phyloP scores from a whole-genome alignment of 2,888 invertebrate species.

The Athalia rosae region DNA sequence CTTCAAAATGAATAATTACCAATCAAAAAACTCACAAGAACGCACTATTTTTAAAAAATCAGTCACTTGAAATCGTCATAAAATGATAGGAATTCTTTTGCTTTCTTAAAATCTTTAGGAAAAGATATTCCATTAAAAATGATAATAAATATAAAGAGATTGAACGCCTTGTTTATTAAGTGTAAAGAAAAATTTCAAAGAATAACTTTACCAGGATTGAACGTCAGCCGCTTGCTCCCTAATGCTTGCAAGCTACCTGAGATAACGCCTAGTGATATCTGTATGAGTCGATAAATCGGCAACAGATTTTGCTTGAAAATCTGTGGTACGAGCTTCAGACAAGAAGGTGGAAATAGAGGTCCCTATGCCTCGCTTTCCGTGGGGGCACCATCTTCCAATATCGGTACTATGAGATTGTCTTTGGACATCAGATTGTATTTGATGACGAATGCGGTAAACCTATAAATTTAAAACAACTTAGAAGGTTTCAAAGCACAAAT shows the following conservation, averaged over 20 bases:
- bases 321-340: conserved; percentile 9
- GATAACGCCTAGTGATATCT: conserved; percentile 16
- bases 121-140: not conserved
- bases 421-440: conserved; percentile 99
- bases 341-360: not conserved
- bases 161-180: too few species aligned
- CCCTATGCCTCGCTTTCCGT: conserved; percentile 66
- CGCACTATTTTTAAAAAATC: not conserved
- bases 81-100: too few species aligned
- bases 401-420: conserved; percentile 98
- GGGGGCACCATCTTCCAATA: conserved; percentile 85
- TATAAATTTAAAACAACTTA: conserved; percentile 50
- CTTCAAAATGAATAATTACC: not conserved
- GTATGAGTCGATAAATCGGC: not conserved
- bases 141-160: not conserved
- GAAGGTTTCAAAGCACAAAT: not conserved
- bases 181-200: conserved; percentile 7
- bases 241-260: conserved; percentile 32
- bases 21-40: not conserved
- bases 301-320: conserved; percentile 21
- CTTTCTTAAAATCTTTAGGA: too few species aligned
- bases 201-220: conserved; percentile 40
- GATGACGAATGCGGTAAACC: conserved; percentile 98
- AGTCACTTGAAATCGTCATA: not conserved
- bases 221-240: conserved; percentile 22